These are phyloP conservation scores for Enoplolaimus lenunculus DNA, from an alignment of 2,888 invertebrate species.

Conservation along the genomic window DNA sequence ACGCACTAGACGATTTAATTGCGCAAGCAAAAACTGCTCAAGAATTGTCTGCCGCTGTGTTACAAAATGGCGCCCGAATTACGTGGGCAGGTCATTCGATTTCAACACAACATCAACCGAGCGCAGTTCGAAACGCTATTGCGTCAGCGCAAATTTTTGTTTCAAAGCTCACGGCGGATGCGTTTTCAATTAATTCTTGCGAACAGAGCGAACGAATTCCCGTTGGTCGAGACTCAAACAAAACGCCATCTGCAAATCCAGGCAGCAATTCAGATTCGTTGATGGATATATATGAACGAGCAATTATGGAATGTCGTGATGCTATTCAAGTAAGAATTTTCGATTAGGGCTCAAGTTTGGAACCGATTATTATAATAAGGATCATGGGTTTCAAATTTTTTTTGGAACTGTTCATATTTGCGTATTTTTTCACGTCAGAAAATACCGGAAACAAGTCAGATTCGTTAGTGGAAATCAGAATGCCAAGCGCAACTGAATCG, in stretches of 20 bases:
- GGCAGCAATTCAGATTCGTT: conserved; percentile 38
- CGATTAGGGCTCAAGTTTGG: no score
- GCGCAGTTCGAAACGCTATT: conserved; percentile 7
- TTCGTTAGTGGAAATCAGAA: no score
- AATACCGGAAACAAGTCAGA: no score
- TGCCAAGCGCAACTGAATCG: no score
- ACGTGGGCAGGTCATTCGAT: conserved; percentile 29
- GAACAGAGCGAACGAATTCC: conserved; percentile 6
- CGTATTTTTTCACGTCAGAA: no score
- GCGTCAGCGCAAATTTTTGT: conserved; percentile 5
- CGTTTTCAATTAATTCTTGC: background rate
- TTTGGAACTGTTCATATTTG: no score
- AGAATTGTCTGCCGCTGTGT: conserved; percentile 23
- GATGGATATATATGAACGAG: conserved; percentile 72
- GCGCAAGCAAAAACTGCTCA: conserved; percentile 58
- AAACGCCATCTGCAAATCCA: no score
- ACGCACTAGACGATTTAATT: conserved; percentile 47
- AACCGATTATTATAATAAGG: no score
- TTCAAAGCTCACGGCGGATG: conserved; percentile 46
- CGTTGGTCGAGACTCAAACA: background rate
- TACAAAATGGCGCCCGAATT: conserved; percentile 27
- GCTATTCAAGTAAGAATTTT: conserved; percentile 56
- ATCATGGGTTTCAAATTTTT: no score
- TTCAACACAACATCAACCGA: conserved; percentile 10
- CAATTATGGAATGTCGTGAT: conserved; percentile 85